Conservation (phyloP, 2,113 vertebrate species). For the Butorides virescens region DNA sequence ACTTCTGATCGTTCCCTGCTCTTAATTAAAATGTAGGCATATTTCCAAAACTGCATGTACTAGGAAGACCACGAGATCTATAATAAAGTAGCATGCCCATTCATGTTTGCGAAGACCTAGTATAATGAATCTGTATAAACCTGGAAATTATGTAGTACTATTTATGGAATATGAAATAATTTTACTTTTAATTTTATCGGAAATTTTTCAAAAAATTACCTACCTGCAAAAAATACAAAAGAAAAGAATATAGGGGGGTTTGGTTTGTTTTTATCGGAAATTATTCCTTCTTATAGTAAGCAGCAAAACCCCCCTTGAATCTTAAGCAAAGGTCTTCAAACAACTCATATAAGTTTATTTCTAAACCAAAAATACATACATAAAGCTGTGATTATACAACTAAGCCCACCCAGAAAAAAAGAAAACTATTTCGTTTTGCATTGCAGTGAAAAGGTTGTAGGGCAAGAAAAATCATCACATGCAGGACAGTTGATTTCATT, state of each 20-base stretch:
- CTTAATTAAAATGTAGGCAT: background rate
- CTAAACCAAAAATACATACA: background rate
- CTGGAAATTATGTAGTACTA: background rate
- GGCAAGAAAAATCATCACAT: background rate
- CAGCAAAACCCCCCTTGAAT: background rate
- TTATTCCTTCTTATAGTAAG: background rate
- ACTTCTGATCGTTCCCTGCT: background rate
- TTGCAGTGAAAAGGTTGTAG: background rate
- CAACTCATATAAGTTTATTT: background rate
- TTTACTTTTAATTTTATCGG: background rate
- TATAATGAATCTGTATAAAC: background rate
- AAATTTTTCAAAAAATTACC: background rate
- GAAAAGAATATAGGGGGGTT: background rate
- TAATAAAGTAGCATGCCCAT: background rate
- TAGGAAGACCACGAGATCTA: background rate
- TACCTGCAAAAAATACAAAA: background rate
- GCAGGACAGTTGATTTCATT: background rate
- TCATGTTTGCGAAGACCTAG: background rate
- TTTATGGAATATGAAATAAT: background rate
- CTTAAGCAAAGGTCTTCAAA: background rate
- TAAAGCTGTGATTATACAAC: background rate
- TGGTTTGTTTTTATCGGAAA: background rate
- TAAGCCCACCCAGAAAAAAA: background rate
- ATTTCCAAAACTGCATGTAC: background rate
- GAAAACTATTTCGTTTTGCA: background rate